These are phyloP conservation scores for Cotesia typhae DNA, from an alignment of 1,140 invertebrate genomes.

Conservation along the genomic window DNA sequence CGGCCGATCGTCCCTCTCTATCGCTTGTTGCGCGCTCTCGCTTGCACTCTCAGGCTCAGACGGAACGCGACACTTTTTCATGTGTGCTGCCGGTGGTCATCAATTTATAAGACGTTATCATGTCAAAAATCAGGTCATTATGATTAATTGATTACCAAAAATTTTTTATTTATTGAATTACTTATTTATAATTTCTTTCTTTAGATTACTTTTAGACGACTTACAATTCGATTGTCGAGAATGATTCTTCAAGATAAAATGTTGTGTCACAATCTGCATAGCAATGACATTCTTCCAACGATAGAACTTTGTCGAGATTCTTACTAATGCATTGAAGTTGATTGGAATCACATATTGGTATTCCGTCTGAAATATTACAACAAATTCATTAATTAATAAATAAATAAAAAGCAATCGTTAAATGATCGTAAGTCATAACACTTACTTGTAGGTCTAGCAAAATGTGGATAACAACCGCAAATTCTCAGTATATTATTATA, in stretches of 20 bases:
- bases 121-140: neutral
- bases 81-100: too few species aligned
- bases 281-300: conserved; percentile 18
- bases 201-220: neutral
- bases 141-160: neutral
- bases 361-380: conserved; percentile 25
- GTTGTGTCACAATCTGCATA: conserved; percentile 29
- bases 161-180: neutral
- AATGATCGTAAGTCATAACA: neutral
- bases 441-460: conserved; percentile 41
- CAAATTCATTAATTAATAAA: neutral
- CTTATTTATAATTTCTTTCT: neutral
- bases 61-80: too few species aligned
- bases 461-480: conserved; percentile 48
- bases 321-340: conserved; percentile 31
- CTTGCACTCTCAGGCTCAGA: too few species aligned
- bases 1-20: too few species aligned
- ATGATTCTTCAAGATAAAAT: conserved; percentile 5
- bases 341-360: conserved; percentile 27
- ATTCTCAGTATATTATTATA: conserved; percentile 35
- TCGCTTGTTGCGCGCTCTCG: too few species aligned
- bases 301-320: conserved; percentile 14
- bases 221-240: conserved; percentile 11
- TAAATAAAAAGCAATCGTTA: conserved; percentile 12
- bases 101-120: too few species aligned